Conservation (phyloP, 1,140 invertebrate genomes). For the Armadillidium nasatum region DNA sequence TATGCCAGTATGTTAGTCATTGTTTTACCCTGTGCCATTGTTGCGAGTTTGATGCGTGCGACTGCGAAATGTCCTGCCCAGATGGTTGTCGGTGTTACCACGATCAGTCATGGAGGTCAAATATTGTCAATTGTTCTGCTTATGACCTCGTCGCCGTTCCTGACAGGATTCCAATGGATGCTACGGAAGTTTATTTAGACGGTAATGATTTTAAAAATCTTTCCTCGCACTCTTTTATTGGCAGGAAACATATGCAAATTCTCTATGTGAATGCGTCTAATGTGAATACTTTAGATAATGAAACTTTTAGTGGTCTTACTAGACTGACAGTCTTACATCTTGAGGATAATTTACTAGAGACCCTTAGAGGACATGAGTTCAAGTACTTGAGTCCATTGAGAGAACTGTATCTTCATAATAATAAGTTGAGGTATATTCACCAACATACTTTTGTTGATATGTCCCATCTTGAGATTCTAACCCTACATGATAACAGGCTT, state of each 20-base stretch:
- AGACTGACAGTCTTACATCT: slow-evolving; percentile 64
- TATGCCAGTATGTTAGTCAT: slow-evolving; percentile 86
- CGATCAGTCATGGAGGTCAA: slow-evolving; percentile 87
- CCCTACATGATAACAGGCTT: slow-evolving; percentile 78
- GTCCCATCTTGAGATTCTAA: slow-evolving; percentile 72
- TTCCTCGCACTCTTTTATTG: slow-evolving; percentile 83
- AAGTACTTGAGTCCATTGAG: slow-evolving; percentile 64
- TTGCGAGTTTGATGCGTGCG: slow-evolving; percentile 91
- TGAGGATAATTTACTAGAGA: slow-evolving; percentile 75
- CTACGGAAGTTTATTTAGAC: slow-evolving; percentile 86
- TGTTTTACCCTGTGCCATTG: slow-evolving; percentile 90
- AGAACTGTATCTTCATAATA: slow-evolving; percentile 82
- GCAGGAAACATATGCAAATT: slow-evolving; percentile 77
- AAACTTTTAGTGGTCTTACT: slow-evolving; percentile 80
- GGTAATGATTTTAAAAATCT: slow-evolving; percentile 82
- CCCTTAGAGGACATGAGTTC: slow-evolving; percentile 76
- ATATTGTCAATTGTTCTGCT: slow-evolving; percentile 81
- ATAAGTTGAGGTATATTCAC: slow-evolving; percentile 74
- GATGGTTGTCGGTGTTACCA: slow-evolving; percentile 90
- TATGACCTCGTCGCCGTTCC: slow-evolving; percentile 65
- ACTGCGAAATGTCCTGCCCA: slow-evolving; percentile 81
- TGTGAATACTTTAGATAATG: slow-evolving; percentile 75
- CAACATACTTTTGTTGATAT: slow-evolving; percentile 77
- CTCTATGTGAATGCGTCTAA: slow-evolving; percentile 83
- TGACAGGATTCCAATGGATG: slow-evolving; percentile 85